Percentiles rank a stretch among this genome's conserved stretches.
These are phyloP conservation scores for Allobates femoralis DNA, from an alignment of 2,797 vertebrate species.

Conservation along the genomic window DNA sequence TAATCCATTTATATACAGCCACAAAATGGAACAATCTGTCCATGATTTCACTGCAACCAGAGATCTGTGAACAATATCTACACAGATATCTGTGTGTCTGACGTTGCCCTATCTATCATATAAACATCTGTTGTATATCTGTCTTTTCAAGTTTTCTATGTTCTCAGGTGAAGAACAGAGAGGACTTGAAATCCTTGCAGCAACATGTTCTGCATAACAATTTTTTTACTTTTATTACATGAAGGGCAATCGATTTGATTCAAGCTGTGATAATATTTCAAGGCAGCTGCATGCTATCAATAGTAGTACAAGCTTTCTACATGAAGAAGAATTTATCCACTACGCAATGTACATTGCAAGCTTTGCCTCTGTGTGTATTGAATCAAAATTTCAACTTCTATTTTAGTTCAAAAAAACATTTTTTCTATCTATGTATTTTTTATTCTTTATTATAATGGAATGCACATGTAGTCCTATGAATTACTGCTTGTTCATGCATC, in stretches of 20 bases:
- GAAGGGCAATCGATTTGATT: neutral
- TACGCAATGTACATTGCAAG: neutral
- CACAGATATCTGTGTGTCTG: no score
- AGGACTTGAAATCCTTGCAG: neutral
- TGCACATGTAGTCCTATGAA: no score
- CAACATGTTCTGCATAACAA: neutral
- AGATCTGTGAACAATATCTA: no score
- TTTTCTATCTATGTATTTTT: no score
- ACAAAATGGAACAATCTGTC: no score
- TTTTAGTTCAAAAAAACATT: no score
- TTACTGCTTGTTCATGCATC: no score
- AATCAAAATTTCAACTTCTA: no score
- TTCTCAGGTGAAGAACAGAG: neutral
- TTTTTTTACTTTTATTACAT: neutral
- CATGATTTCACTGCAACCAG: no score
- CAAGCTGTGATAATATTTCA: constrained; percentile 1
- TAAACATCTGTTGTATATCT: neutral
- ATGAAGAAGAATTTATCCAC: neutral
- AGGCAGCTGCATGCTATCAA: constrained; percentile 19
- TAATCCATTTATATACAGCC: no score
- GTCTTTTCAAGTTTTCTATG: neutral
- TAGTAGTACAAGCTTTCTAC: neutral
- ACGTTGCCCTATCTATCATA: neutral
- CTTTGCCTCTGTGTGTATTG: neutral
- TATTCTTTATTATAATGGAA: no score